Percentiles rank a stretch among this genome's conserved stretches.
These are phyloP conservation scores for Discoglossus pictus DNA, from an alignment of 2,797 vertebrate genomes.

Conservation along the genomic window DNA sequence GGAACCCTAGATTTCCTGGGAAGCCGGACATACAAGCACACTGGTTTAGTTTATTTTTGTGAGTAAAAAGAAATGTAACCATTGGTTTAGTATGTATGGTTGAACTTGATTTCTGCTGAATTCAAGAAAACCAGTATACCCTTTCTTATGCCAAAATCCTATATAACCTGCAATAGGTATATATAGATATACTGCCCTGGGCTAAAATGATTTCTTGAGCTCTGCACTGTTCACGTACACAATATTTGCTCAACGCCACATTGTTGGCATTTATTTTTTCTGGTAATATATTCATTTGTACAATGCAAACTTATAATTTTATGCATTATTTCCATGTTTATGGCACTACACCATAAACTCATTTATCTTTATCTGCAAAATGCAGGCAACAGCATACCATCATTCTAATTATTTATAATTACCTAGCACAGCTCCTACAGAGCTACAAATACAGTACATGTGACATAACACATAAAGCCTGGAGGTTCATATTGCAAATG, in stretches of 20 bases:
- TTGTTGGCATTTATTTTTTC: background rate
- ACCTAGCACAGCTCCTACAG: conserved; percentile 12
- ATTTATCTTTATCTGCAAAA: conserved; percentile 39
- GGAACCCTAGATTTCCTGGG: no score
- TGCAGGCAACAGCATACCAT: conserved; percentile 35
- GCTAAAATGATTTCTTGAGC: conserved; percentile 3
- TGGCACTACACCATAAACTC: conserved; percentile 19
- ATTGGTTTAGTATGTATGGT: no score
- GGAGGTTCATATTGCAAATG: conserved; percentile 17
- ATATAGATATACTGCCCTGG: background rate
- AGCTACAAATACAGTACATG: conserved; percentile 26
- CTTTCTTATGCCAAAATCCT: no score
- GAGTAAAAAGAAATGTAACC: no score
- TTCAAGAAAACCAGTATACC: no score
- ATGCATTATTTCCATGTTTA: conserved; percentile 37
- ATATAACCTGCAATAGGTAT: no score
- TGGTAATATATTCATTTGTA: conserved; percentile 21
- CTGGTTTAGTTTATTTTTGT: no score
- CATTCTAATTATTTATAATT: conserved; percentile 49
- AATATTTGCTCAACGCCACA: conserved; percentile 2
- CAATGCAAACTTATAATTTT: conserved; percentile 23
- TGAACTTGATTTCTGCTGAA: no score
- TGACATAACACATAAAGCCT: conserved; percentile 39
- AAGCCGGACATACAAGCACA: no score
- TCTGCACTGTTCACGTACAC: background rate